phyloP scores from a whole-genome alignment of 2,797 vertebrate genomes.

The Chelon auratus region DNA sequence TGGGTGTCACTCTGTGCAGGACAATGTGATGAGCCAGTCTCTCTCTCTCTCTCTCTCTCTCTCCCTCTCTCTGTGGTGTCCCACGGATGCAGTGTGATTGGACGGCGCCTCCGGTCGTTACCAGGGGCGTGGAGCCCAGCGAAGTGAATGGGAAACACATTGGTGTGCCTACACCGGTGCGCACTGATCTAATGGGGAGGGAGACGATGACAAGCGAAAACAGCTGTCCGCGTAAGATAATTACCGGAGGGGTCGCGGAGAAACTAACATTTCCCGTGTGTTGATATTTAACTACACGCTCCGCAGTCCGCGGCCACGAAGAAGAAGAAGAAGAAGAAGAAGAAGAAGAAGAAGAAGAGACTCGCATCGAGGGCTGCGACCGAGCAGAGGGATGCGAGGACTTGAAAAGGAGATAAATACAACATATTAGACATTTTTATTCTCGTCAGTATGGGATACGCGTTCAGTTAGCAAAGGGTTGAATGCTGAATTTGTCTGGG shows the following conservation, averaged over 20 bases:
- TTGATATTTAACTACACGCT: constrained; percentile 29
- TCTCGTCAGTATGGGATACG: background rate
- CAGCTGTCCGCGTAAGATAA: constrained; percentile 35
- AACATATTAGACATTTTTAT: background rate
- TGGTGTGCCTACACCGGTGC: constrained; percentile 43
- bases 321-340: constrained; percentile 15
- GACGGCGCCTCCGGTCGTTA: constrained; percentile 61
- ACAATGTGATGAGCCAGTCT: constrained; percentile 25
- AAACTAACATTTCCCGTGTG: background rate
- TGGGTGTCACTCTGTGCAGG: constrained; percentile 15
- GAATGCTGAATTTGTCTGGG: background rate
- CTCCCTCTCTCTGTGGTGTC: background rate
- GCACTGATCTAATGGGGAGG: constrained; percentile 8
- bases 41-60: background rate
- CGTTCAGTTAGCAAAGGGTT: constrained; percentile 16
- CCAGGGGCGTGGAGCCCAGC: constrained; percentile 81
- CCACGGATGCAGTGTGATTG: constrained; percentile 69
- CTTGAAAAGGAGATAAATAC: constrained; percentile 47
- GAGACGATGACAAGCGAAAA: constrained; percentile 45
- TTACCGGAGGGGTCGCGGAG: background rate
- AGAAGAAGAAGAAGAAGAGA: constrained; percentile 16
- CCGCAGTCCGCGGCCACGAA: constrained; percentile 20
- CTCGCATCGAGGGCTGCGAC: constrained; percentile 32
- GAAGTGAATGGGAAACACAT: constrained; percentile 69
- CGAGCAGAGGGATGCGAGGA: constrained; percentile 58